A percentile compares a stretch with the other conserved stretches of the same genome.
These are phyloP conservation scores for Lasioglossum figueresi DNA, from an alignment of 2,888 invertebrate species.

Conservation along the genomic window DNA sequence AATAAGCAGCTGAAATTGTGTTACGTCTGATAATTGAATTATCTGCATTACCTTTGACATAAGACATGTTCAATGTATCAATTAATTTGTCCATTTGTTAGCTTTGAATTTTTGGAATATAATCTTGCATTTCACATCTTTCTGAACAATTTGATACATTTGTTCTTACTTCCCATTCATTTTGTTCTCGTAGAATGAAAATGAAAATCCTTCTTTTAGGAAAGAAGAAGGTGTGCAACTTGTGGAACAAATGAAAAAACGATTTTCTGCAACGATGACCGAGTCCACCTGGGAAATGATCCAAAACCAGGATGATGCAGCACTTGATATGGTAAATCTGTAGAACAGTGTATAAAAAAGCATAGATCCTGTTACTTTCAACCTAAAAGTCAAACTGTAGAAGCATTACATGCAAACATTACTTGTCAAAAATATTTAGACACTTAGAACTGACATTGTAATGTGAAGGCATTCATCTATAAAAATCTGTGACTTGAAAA, in stretches of 20 bases:
- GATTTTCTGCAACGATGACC: constrained; percentile 88
- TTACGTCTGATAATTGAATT: not conserved
- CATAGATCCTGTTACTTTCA: not conserved
- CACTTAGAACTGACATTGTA: not conserved
- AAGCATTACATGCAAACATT: not conserved
- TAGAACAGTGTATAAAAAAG: not conserved
- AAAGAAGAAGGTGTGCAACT: constrained; percentile 90
- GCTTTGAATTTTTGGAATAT: not conserved
- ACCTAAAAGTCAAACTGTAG: not conserved
- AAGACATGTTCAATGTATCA: not conserved
- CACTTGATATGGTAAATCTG: constrained; percentile 61
- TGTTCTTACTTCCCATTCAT: not conserved
- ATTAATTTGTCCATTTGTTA: not conserved
- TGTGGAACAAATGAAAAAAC: constrained; percentile 91
- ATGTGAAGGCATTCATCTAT: not conserved
- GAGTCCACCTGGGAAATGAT: constrained; percentile 56
- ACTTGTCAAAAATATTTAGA: not conserved
- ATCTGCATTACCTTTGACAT: not conserved
- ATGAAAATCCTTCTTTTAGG: constrained; percentile 76
- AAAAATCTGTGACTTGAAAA: not conserved
- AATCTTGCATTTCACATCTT: not conserved
- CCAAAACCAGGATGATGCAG: constrained; percentile 51
- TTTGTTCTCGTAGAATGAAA: too few species aligned
- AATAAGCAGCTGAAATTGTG: not conserved
- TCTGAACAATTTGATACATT: not conserved